These are phyloP conservation scores for Ichneumoninae sp. DNA, from an alignment of 2,888 invertebrate species.

Conservation along the genomic window DNA sequence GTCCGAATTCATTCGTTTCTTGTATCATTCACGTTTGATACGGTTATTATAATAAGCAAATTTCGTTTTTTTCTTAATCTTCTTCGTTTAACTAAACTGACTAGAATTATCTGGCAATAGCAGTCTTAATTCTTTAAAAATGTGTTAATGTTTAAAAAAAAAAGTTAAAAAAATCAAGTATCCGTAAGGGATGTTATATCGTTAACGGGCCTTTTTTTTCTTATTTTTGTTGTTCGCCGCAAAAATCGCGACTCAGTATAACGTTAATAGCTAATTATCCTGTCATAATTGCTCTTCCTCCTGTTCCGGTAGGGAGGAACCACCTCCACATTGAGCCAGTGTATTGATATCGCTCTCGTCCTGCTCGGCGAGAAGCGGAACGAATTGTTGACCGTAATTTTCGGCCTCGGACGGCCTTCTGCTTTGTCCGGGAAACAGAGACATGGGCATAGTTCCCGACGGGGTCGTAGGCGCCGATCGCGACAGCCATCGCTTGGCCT, in stretches of 20 bases:
- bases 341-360: constrained; percentile 78
- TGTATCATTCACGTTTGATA: constrained; percentile 21
- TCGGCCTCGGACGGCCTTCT: constrained; percentile 78
- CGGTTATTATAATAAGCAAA: constrained; percentile 43
- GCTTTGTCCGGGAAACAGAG: constrained; percentile 86
- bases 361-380: constrained; percentile 81
- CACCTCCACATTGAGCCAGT: constrained; percentile 68
- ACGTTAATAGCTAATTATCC: constrained; percentile 62
- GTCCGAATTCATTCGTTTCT: constrained; percentile 36
- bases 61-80: constrained; percentile 8
- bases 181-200: constrained; percentile 25
- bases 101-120: constrained; percentile 53
- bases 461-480: constrained; percentile 93
- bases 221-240: constrained; percentile 32
- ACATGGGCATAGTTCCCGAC: constrained; percentile 88
- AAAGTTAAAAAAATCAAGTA: constrained; percentile 33
- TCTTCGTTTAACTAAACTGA: constrained; percentile 46
- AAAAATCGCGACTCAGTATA: constrained; percentile 45
- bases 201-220: constrained; percentile 30
- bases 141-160: constrained; percentile 43
- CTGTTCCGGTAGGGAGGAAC: constrained; percentile 69
- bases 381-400: constrained; percentile 77
- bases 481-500: constrained; percentile 87
- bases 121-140: constrained; percentile 68
- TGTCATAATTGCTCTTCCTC: constrained; percentile 73